phyloP scores from a whole-genome alignment of 2,888 invertebrate genomes.

The Pseudococcus longispinus region DNA sequence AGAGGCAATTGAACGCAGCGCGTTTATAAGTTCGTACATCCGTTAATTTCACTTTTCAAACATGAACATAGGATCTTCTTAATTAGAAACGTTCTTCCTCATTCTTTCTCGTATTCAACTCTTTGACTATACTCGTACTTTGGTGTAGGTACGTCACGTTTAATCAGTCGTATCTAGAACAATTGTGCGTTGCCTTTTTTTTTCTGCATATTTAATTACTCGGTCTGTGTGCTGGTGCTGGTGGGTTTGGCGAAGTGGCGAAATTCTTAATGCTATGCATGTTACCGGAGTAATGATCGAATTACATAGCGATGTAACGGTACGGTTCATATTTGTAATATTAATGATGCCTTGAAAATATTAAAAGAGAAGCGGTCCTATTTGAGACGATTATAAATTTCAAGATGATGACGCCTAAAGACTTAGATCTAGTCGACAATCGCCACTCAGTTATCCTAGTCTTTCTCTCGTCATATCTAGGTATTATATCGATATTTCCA shows the following conservation, averaged over 20 bases:
- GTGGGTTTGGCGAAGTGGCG: conserved; percentile 23
- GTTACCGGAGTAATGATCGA: not conserved
- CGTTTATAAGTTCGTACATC: conserved; percentile 7
- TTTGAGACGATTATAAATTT: not conserved
- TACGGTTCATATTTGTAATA: not conserved
- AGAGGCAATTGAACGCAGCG: not conserved
- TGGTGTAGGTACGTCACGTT: not conserved
- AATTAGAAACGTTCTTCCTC: conserved; percentile 41
- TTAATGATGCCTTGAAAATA: not conserved
- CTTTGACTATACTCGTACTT: not conserved
- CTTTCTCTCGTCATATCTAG: not conserved
- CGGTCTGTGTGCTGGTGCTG: not conserved
- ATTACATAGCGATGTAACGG: conserved; percentile 12
- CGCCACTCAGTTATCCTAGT: not conserved
- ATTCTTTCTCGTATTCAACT: conserved; percentile 4
- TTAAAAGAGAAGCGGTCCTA: not conserved
- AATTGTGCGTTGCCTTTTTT: conserved; percentile 21
- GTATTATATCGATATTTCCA: not conserved
- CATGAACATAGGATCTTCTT: conserved; percentile 32
- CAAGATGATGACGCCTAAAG: too few species aligned
- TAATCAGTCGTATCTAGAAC: conserved; percentile 45
- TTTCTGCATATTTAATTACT: conserved; percentile 36
- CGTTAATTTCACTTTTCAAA: conserved; percentile 45
- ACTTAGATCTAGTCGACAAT: not conserved
- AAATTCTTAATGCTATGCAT: conserved; percentile 15